phyloP scores from a whole-genome alignment of 2,888 invertebrate genomes.

The Empis stercorea region DNA sequence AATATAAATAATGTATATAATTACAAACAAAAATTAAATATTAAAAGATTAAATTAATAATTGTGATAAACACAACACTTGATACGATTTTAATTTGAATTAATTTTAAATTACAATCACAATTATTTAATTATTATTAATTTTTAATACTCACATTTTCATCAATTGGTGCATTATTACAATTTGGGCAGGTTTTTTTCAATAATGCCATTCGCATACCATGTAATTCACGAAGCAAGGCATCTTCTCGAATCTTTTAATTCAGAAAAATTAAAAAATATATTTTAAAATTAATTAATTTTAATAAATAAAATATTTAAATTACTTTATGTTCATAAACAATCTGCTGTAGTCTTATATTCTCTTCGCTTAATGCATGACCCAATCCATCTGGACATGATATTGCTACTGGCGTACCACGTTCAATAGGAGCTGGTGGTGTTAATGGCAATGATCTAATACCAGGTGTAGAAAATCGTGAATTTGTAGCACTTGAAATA shows the following conservation, averaged over 20 bases:
- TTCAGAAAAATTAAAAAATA: no score
- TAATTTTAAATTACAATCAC: no score
- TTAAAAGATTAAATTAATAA: slow-evolving; percentile 7
- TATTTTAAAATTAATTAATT: slow-evolving; percentile 2
- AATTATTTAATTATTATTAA: no score
- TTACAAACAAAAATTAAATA: no score
- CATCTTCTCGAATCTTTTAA: slow-evolving; percentile 65
- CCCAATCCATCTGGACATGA: slow-evolving; percentile 35
- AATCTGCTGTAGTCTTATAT: slow-evolving; percentile 61
- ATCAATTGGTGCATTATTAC: slow-evolving; percentile 41
- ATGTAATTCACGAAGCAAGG: slow-evolving; percentile 62
- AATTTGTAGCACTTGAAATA: slow-evolving; percentile 21
- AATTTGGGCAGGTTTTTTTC: slow-evolving; percentile 45
- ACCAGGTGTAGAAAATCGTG: slow-evolving; percentile 27
- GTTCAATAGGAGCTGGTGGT: slow-evolving; percentile 38
- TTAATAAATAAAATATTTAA: not conserved
- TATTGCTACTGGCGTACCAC: slow-evolving; percentile 25
- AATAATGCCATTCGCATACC: slow-evolving; percentile 62
- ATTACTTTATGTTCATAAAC: slow-evolving; percentile 66
- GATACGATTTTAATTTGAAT: no score
- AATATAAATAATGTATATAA: slow-evolving; percentile 9
- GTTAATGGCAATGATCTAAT: slow-evolving; percentile 38
- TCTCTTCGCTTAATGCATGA: slow-evolving; percentile 36
- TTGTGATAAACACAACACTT: slow-evolving; percentile 3
- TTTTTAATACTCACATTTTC: slow-evolving; percentile 31